phyloP scores from a whole-genome alignment of 30 jellyfish, hydroid and myxozoan genomes.

The Rhopilema esculentum region DNA sequence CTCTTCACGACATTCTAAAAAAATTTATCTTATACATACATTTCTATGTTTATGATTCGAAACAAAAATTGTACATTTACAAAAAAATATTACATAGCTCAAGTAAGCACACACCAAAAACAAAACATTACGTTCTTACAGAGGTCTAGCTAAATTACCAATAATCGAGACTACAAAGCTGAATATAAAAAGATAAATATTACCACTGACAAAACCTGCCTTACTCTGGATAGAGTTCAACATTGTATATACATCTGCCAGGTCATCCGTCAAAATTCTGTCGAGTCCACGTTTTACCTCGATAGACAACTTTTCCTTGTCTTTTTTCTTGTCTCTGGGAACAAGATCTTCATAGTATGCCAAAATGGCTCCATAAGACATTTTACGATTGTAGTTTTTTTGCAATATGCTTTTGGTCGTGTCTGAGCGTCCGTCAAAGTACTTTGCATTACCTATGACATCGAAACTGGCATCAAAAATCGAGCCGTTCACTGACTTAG shows the following conservation, averaged over 20 bases:
- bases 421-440: slow-evolving; percentile 17
- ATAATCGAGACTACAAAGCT: not conserved
- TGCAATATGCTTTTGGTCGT: slow-evolving; percentile 9
- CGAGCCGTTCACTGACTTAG: slow-evolving; percentile 84
- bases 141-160: not conserved
- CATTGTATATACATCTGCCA: not conserved
- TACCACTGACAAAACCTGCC: not conserved
- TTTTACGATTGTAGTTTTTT: slow-evolving; percentile 27
- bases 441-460: slow-evolving; percentile 35
- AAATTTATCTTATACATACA: no score
- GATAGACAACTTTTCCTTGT: not conserved
- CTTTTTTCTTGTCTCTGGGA: slow-evolving; percentile 6
- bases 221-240: slow-evolving; percentile 18
- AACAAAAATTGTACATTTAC: no score
- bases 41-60: no score
- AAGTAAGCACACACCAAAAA: no score
- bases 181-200: not conserved
- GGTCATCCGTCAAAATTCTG: slow-evolving; percentile 72
- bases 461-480: slow-evolving; percentile 75
- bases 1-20: no score
- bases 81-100: no score
- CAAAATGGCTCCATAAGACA: slow-evolving; percentile 38
- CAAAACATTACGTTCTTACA: not conserved
- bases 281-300: slow-evolving; percentile 38
- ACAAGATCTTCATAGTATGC: slow-evolving; percentile 16